Base-by-base conservation (phyloP, 2,797 vertebrate species). In the Halcyon chelicuti region DNA sequence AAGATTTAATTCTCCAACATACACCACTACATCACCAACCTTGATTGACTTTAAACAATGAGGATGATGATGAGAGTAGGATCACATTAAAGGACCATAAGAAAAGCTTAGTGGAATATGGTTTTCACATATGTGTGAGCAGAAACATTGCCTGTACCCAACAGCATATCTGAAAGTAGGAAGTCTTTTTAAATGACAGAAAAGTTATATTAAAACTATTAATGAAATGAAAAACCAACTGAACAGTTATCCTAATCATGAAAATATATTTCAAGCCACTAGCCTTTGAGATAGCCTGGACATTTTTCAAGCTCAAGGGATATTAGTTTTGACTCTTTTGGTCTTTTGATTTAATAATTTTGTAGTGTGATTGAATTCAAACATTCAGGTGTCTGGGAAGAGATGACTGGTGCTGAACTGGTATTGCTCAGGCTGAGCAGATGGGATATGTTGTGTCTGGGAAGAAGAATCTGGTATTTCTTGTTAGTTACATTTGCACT, bases 311-410 rank as follows among this genome's bases (percentile, higher is more conserved):
- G 74, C 72, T 92, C 82, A 74, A 52, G 39, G 60, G 84, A 74
- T 96, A 83, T 92, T 91, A 79, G 23, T 44, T 95, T 91, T 83
- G 68, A 91, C 87, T 37, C 62, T 95, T 96, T 61, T 61, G 17
- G 46, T 22, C 60, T 94, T 93, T 86, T 95, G 78, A 94, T 97
- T 97, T 86, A 96, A 85, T 93, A 95, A 94, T 96, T 78, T 78
- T 92, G 40, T 44, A 57, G 14, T 88, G 80, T 9, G 39, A 86
- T 86, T 95, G 90, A 96, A 97, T 96, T 97, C 84, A 91, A 93
- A 87, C 91, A 88, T 76, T 96, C 83, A 88, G 49, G 63, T 97
- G 71, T 87, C 88, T 93, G 71, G 66, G 57, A 57, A 77, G 90
- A 68, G 9, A 44, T 88, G 74, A 33, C 39, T 74, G 68, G 17